Evolutionary conservation across 2,797 vertebrate species (phyloP).

Genomic region (Labeo calbasu): DNA sequence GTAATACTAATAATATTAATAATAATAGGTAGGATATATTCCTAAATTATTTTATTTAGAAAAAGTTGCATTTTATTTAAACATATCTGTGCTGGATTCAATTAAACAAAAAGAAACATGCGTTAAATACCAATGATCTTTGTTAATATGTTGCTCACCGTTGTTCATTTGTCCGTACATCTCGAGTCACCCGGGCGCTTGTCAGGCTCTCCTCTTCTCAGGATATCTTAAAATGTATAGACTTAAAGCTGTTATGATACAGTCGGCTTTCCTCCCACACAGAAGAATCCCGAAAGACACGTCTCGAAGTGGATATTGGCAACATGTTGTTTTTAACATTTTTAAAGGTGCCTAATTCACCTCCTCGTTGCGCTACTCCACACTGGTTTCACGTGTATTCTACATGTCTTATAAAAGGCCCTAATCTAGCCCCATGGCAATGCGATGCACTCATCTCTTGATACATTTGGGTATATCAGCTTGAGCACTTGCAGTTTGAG

Average conservation of each 20-base stretch:
- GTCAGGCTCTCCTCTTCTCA: conserved; percentile 35
- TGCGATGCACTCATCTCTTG: conserved; percentile 58
- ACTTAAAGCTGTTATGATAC: conserved; percentile 39
- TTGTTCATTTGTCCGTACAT: conserved; percentile 25
- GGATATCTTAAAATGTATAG: conserved; percentile 14
- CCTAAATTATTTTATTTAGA: not conserved
- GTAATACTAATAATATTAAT: not conserved
- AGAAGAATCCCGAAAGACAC: conserved; percentile 21
- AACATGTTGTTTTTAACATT: conserved; percentile 27
- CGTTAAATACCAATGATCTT: conserved; percentile 42
- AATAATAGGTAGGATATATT: conserved; percentile 1
- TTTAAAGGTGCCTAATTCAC: conserved; percentile 25
- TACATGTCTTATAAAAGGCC: conserved; percentile 50
- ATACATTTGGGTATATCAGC: conserved; percentile 51
- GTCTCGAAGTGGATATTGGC: conserved; percentile 28
- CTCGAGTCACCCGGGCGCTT: conserved; percentile 9
- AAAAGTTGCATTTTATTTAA: not conserved
- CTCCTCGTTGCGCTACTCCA: conserved; percentile 40
- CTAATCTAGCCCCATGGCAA: conserved; percentile 60
- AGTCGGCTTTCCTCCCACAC: conserved; percentile 39
- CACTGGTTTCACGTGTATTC: conserved; percentile 49
- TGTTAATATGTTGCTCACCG: conserved; percentile 19
- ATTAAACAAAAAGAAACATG: not conserved
- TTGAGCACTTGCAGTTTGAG: conserved; percentile 68
- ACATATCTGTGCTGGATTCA: not conserved